phyloP scores from a whole-genome alignment of 2,113 vertebrate species.

The Lethenteron reissneri region DNA sequence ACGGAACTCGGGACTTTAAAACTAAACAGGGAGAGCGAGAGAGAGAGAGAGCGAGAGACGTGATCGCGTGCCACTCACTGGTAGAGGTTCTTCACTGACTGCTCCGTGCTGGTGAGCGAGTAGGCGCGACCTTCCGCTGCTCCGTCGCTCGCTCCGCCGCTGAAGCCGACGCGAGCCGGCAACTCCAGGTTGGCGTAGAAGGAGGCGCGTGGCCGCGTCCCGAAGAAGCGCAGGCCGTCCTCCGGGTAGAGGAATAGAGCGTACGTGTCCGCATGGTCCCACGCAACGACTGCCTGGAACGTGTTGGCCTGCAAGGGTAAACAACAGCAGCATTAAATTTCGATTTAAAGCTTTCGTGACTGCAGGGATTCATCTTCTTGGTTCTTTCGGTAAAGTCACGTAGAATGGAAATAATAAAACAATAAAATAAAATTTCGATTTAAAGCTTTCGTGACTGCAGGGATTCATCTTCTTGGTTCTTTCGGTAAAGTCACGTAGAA shows the following conservation, averaged over 20 bases:
- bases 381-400: too few species aligned
- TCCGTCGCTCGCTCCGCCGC: constrained; percentile 34
- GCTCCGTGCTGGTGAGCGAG: constrained; percentile 44
- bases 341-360: too few species aligned
- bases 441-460: too few species aligned
- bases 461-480: too few species aligned
- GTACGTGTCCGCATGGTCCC: constrained; percentile 41
- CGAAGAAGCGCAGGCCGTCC: constrained; percentile 56
- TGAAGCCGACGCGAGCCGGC: constrained; percentile 69
- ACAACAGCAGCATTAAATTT: background rate
- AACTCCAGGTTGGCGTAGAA: constrained; percentile 69
- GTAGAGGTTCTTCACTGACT: constrained; percentile 49
- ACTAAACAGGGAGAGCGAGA: too few species aligned
- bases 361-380: too few species aligned
- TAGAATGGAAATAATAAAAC: too few species aligned
- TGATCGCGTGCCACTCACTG: constrained; percentile 27
- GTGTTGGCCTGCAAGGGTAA: constrained; percentile 45
- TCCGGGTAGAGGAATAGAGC: constrained; percentile 62
- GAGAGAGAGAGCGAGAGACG: too few species aligned
- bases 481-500: too few species aligned
- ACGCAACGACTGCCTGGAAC: constrained; percentile 67
- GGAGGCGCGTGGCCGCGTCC: constrained; percentile 58
- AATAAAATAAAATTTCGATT: too few species aligned
- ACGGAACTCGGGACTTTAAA: too few species aligned
- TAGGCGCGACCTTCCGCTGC: constrained; percentile 34